These are phyloP conservation scores for Heliconius hermathena DNA, from an alignment of 1,140 invertebrate genomes.

Conservation along the genomic window DNA sequence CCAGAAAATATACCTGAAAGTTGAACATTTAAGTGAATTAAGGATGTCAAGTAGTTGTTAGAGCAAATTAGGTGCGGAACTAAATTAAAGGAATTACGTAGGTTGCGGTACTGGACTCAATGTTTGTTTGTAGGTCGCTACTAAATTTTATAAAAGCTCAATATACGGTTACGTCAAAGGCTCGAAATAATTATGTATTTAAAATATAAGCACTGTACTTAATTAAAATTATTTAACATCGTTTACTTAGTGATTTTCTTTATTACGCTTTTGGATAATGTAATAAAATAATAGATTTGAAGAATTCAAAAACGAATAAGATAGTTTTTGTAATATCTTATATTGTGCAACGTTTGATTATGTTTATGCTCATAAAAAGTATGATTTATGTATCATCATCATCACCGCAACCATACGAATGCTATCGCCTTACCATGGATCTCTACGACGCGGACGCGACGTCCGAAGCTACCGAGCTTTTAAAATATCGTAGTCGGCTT, in stretches of 20 bases:
- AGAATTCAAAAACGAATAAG: too few relatives aligned
- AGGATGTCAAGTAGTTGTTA: slow-evolving; percentile 14
- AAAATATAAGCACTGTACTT: background rate
- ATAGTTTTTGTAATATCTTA: too few relatives aligned
- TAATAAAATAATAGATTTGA: too few relatives aligned
- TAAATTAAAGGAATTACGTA: slow-evolving; percentile 14
- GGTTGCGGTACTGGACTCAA: slow-evolving; percentile 1
- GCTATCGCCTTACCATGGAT: too few relatives aligned
- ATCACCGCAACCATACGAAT: too few relatives aligned
- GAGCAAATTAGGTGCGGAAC: slow-evolving; percentile 7
- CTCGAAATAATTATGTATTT: background rate
- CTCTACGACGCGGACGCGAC: too few relatives aligned
- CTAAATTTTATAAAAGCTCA: slow-evolving; percentile 16
- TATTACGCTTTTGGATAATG: background rate
- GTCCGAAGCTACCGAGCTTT: too few relatives aligned
- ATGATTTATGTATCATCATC: too few relatives aligned
- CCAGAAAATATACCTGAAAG: background rate
- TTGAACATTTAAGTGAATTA: slow-evolving; percentile 5
- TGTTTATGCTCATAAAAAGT: too few relatives aligned
- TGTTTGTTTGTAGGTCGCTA: slow-evolving; percentile 10
- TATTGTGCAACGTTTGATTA: too few relatives aligned
- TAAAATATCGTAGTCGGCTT: too few relatives aligned
- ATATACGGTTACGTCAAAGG: background rate
- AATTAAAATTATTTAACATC: background rate
- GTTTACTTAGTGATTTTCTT: background rate